Evolutionary conservation across 2,113 vertebrate genomes (phyloP), one percentile per base, ranked within the genome.

Genomic region (Sylvilagus bachmani): DNA sequence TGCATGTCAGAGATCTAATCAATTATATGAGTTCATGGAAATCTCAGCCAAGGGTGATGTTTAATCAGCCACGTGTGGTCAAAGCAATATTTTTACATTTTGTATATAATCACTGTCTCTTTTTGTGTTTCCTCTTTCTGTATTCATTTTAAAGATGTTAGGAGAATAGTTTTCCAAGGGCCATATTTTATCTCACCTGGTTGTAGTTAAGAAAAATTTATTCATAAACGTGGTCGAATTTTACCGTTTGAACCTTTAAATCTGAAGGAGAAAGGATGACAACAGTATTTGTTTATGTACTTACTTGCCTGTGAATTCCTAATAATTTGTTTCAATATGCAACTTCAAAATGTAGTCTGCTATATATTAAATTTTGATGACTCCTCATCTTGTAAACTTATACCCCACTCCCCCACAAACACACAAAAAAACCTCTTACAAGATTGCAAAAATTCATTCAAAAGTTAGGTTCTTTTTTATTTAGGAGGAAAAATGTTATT

Each of bases 71-170:
- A 14, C 3, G 78, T 89, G 27, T 44, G 25, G 7, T 89, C 29
- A 75, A 11, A 58, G 21, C 24, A 93, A n/a, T 33, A 33, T 49
- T 96, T 93, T 86, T 38, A 92, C 8, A 92, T 75, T 79, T 90
- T 91, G 10, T 24, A 27, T 82, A 90, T 89, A 89, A 67, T 82
- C 7, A 86, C 13, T 87, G 21, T 89, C 75, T 86, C 13, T 71
- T 58, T 89, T 67, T 53, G 27, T 62, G 13, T 55, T 29, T 53
- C 89, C 11, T 89, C 22, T 80, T 29, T 79, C 21, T 64, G 77
- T 53, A 36, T 86, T 96, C 51, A 86, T 44, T 66, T 88, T 66
- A 81, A 29, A 80, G 6, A 90, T 81, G 24, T 61, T 62, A 79
- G 49, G 38, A 49, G 51, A 88, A 79, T 73, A 53, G 3, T 74